Conservation (phyloP, 1,140 invertebrate species). For the Hylyphantes graminicola region DNA sequence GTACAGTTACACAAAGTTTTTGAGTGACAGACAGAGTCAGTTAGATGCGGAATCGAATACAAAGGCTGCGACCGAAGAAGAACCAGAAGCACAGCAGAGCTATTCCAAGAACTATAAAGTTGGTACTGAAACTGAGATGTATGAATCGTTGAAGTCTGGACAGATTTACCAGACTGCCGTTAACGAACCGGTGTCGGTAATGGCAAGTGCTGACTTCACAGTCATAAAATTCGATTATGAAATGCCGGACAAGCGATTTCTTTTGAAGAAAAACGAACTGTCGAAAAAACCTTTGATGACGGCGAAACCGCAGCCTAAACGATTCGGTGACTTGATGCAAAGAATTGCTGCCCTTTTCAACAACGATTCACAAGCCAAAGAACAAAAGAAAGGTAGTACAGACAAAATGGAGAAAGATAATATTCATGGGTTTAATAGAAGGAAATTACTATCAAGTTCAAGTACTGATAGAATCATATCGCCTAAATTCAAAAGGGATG, state of each 20-base stretch:
- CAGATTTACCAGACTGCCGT: slow-evolving; percentile 61
- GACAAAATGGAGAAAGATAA: neutral
- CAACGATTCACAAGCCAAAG: neutral
- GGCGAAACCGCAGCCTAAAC: slow-evolving; percentile 10
- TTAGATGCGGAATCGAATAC: neutral
- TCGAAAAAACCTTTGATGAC: neutral
- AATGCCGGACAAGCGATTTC: neutral
- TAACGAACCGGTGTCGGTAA: slow-evolving; percentile 37
- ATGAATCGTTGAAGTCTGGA: slow-evolving; percentile 57
- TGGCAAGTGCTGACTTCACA: slow-evolving; percentile 17
- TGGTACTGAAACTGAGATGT: slow-evolving; percentile 40
- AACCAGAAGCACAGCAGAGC: neutral
- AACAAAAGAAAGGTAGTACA: neutral
- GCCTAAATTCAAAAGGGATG: neutral
- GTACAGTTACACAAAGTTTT: slow-evolving; percentile 47
- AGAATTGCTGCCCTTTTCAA: slow-evolving; percentile 25
- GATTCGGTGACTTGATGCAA: slow-evolving; percentile 13
- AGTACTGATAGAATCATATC: neutral
- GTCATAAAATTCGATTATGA: slow-evolving; percentile 46
- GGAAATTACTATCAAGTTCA: slow-evolving; percentile 24
- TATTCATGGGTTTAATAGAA: neutral
- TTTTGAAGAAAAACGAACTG: slow-evolving; percentile 10
- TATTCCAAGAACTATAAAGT: slow-evolving; percentile 3
- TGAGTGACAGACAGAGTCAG: slow-evolving; percentile 33
- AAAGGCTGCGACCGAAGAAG: neutral